Evolutionary conservation across 1,140 invertebrate species (phyloP).

Genomic region (Centruroides vittatus): DNA sequence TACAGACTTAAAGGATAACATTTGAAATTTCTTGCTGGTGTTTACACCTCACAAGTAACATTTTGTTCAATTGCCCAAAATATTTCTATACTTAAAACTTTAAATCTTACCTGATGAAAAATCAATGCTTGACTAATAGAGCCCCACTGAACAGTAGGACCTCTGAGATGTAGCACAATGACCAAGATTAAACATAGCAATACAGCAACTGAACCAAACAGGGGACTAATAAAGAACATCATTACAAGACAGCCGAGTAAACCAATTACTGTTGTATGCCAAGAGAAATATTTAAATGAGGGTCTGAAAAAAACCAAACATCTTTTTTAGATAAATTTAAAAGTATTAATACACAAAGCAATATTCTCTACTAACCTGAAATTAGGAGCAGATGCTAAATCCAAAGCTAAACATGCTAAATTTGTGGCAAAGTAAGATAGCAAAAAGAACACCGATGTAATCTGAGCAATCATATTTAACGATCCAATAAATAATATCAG

Average conservation of each 20-base stretch:
- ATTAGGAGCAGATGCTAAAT: slow-evolving; percentile 89
- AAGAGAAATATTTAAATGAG: slow-evolving; percentile 92
- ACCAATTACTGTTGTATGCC: slow-evolving; percentile 79
- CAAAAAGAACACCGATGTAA: slow-evolving; percentile 93
- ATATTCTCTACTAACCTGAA: slow-evolving; percentile 52
- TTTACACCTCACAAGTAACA: too few relatives aligned
- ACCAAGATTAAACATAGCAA: slow-evolving; percentile 72
- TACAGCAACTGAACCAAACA: slow-evolving; percentile 77
- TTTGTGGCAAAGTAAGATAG: slow-evolving; percentile 93
- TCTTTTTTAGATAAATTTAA: slow-evolving; percentile 3
- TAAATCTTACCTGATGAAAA: slow-evolving; percentile 71
- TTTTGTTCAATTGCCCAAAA: too few relatives aligned
- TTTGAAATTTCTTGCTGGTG: too few relatives aligned
- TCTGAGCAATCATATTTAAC: slow-evolving; percentile 88
- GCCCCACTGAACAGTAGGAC: slow-evolving; percentile 81
- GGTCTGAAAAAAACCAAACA: slow-evolving; percentile 49
- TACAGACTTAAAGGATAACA: too few relatives aligned
- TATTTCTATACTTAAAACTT: neutral
- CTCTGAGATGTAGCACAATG: slow-evolving; percentile 78
- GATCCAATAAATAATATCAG: slow-evolving; percentile 82
- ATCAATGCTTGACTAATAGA: slow-evolving; percentile 97
- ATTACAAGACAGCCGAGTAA: slow-evolving; percentile 76
- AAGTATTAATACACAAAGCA: neutral
- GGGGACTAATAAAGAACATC: slow-evolving; percentile 90
- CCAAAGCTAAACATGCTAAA: slow-evolving; percentile 81